Conservation (phyloP, 2,888 invertebrate species). For the Phaonia tiefii region DNA sequence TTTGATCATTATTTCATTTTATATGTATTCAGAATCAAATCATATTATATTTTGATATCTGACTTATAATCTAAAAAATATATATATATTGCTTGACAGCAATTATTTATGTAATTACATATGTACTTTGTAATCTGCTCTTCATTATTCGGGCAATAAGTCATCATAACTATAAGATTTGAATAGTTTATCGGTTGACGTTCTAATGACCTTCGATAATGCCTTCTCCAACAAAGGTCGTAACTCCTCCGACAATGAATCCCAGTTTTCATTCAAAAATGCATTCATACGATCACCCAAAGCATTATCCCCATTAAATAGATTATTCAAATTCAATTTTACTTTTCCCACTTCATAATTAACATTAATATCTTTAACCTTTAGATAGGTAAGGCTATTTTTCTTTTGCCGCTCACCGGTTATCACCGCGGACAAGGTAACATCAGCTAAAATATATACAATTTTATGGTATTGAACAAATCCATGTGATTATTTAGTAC, state of each 20-base stretch:
- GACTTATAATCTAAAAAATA: neutral
- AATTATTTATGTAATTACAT: slow-evolving; percentile 9
- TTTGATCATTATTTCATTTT: too few relatives aligned
- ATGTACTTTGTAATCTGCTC: neutral
- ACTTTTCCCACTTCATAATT: slow-evolving; percentile 86
- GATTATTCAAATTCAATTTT: slow-evolving; percentile 85
- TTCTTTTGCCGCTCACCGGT: slow-evolving; percentile 83
- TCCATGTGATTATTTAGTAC: too few relatives aligned
- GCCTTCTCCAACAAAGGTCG: slow-evolving; percentile 86
- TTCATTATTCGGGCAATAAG: slow-evolving; percentile 80
- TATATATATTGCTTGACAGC: neutral
- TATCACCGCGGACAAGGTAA: slow-evolving; percentile 84
- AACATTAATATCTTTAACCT: slow-evolving; percentile 84
- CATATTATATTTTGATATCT: neutral
- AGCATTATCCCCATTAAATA: slow-evolving; percentile 87
- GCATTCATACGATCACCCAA: slow-evolving; percentile 87
- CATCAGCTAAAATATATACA: slow-evolving; percentile 82
- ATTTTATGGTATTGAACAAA: too few relatives aligned
- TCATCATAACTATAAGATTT: slow-evolving; percentile 83
- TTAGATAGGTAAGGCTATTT: slow-evolving; percentile 82
- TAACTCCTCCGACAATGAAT: slow-evolving; percentile 85
- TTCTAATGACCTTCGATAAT: slow-evolving; percentile 83
- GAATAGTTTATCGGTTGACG: slow-evolving; percentile 84
- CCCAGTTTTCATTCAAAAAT: slow-evolving; percentile 90
- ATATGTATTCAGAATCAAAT: too few relatives aligned